A percentile compares a stretch with the other conserved stretches of the same genome.
Conservation (phyloP, 2,888 invertebrate species). For the Ferrisia virgata region DNA sequence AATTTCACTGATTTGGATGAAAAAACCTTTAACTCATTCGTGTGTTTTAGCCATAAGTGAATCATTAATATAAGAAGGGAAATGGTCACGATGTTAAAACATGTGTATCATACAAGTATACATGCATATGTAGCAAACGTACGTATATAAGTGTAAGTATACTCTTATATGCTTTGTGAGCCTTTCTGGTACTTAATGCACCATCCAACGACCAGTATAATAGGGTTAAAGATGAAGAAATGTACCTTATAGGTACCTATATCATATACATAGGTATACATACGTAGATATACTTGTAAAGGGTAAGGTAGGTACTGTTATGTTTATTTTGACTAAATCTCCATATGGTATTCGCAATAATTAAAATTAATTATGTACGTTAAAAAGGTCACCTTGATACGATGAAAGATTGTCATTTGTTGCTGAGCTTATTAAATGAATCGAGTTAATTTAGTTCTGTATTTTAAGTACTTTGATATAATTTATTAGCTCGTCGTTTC, state of each 20-base stretch:
- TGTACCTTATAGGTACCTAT: too few relatives aligned
- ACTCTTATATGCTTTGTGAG: not conserved
- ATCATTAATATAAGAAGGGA: not conserved
- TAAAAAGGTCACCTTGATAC: not conserved
- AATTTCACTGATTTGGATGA: not conserved
- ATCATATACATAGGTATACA: too few relatives aligned
- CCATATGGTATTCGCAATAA: constrained; percentile 1
- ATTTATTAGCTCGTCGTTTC: not conserved
- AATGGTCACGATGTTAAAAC: too few relatives aligned
- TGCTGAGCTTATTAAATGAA: not conserved
- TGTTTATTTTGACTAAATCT: constrained; percentile 2
- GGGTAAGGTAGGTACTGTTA: not conserved
- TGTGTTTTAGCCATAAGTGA: not conserved
- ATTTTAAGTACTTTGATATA: not conserved
- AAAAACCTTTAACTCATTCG: not conserved
- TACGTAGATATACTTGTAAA: not conserved
- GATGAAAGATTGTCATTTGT: not conserved
- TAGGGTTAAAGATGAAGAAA: not conserved
- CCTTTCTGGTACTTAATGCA: not conserved
- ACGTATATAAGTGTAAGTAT: not conserved
- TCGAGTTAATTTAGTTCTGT: not conserved
- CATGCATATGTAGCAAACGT: too few relatives aligned
- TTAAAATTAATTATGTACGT: not conserved
- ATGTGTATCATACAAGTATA: too few relatives aligned
- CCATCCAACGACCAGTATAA: not conserved